phyloP scores from a whole-genome alignment of 2,113 vertebrate species.

The Arvicanthis niloticus region DNA sequence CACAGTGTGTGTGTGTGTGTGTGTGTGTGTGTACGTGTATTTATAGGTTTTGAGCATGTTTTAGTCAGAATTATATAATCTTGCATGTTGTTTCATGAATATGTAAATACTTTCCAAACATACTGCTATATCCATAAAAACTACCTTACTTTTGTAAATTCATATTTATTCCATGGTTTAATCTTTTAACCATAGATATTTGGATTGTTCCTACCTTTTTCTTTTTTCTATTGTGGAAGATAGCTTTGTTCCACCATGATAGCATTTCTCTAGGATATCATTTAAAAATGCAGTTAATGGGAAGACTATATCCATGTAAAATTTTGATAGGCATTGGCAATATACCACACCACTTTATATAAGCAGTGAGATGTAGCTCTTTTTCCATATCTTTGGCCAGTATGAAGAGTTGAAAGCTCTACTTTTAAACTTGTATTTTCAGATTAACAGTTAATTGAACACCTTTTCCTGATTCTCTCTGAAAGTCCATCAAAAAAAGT shows the following conservation, averaged over 20 bases:
- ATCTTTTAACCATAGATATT: conserved; percentile 26
- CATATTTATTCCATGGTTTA: not conserved
- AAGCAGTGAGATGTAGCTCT: not conserved
- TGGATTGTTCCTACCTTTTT: conserved; percentile 4
- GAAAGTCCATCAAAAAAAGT: conserved; percentile 13
- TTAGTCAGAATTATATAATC: conserved; percentile 15
- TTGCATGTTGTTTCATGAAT: conserved; percentile 16
- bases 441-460: not conserved
- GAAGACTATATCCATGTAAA: not conserved
- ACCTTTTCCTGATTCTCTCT: conserved; percentile 39
- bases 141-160: conserved; percentile 8
- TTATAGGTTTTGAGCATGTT: not conserved
- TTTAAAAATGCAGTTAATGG: conserved; percentile 44
- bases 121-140: conserved; percentile 12
- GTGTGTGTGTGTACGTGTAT: no score
- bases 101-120: conserved; percentile 34
- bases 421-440: conserved; percentile 1
- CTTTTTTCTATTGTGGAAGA: not conserved
- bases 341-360: conserved; percentile 21
- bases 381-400: not conserved
- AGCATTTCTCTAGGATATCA: conserved; percentile 15
- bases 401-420: not conserved
- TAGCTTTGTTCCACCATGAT: not conserved
- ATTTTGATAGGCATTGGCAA: conserved; percentile 48
- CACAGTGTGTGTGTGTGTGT: not conserved